Percentiles rank a stretch among this genome's conserved stretches.
phyloP scores from a whole-genome alignment of 2,113 vertebrate species.

The Marmota monax region DNA sequence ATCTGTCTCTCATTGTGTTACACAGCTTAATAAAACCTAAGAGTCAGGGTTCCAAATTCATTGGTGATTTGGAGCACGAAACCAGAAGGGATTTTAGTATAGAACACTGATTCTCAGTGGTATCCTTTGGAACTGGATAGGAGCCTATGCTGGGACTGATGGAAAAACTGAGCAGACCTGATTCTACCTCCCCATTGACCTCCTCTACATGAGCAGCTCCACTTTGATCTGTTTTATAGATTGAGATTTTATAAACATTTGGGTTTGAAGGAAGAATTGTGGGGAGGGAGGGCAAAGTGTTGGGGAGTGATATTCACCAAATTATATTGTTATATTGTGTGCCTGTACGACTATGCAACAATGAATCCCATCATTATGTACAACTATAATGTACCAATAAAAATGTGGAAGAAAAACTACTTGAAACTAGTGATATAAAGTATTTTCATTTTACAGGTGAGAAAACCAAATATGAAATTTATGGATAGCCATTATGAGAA shows the following conservation, averaged over 20 bases:
- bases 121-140: neutral
- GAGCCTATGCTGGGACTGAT: neutral
- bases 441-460: neutral
- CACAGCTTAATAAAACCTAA: neutral
- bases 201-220: neutral
- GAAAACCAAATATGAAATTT: neutral
- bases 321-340: too few relatives aligned
- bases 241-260: neutral
- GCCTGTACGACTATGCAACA: too few relatives aligned
- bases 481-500: neutral
- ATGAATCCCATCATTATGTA: too few relatives aligned
- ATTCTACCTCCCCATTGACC: neutral
- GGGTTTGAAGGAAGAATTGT: neutral
- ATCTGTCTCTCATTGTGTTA: neutral
- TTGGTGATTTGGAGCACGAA: neutral
- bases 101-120: neutral
- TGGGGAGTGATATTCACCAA: too few relatives aligned
- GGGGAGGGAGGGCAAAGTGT: too few relatives aligned
- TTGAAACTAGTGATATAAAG: neutral
- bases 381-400: too few relatives aligned
- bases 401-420: neutral
- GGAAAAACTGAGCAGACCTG: neutral
- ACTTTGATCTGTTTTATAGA: neutral
- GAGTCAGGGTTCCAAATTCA: neutral
- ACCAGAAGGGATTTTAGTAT: neutral